phyloP scores from a whole-genome alignment of 2,113 vertebrate species.

The Cyanoderma ruficeps region DNA sequence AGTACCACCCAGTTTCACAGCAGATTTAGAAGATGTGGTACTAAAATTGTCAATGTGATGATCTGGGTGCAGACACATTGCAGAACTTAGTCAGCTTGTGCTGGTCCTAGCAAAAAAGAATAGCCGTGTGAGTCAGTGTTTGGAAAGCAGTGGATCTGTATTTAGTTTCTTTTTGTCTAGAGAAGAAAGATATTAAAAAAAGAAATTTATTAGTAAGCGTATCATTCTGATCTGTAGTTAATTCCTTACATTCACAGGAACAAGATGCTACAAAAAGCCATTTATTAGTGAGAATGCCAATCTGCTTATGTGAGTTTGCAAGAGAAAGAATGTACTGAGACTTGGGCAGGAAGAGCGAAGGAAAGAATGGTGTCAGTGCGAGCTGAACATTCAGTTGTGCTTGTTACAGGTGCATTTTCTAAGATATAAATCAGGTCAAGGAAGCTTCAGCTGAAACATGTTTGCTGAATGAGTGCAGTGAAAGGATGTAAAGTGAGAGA shows the following conservation, averaged over 20 bases:
- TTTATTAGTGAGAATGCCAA: background rate
- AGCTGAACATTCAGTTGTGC: background rate
- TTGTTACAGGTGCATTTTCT: background rate
- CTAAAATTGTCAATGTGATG: background rate
- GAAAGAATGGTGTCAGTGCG: background rate
- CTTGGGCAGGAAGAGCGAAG: background rate
- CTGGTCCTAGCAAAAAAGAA: background rate
- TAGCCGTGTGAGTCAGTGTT: background rate
- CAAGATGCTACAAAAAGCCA: background rate
- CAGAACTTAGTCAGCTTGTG: background rate
- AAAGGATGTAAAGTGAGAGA: slow-evolving; percentile 21
- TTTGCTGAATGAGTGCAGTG: background rate
- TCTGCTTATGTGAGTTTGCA: background rate
- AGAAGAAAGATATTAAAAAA: background rate
- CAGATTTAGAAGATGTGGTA: background rate
- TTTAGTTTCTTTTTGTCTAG: background rate
- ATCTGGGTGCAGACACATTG: background rate
- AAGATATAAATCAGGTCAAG: background rate
- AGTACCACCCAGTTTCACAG: background rate
- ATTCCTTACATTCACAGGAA: background rate
- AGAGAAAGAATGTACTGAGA: background rate
- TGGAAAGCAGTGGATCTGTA: background rate
- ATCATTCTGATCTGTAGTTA: background rate
- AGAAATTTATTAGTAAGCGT: background rate
- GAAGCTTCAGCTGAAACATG: background rate